These are phyloP conservation scores for Congeria kusceri DNA, from an alignment of 2,888 invertebrate species.

Conservation along the genomic window DNA sequence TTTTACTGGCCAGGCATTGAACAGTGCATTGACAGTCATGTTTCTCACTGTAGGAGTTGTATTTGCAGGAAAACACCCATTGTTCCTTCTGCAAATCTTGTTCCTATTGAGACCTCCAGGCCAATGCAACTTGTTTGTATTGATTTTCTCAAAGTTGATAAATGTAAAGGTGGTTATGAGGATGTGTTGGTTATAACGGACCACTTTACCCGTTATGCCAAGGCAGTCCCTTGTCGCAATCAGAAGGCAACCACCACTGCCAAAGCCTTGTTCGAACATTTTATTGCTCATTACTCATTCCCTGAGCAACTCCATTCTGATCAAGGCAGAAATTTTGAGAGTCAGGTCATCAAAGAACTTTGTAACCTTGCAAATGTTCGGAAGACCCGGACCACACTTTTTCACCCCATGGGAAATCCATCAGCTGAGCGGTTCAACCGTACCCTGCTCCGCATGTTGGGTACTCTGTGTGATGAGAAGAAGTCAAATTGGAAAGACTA, in stretches of 20 bases:
- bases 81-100: conserved; percentile 15
- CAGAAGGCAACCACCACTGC: no score
- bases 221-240: no score
- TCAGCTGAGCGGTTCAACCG: conserved; percentile 42
- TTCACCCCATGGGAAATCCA: conserved; percentile 50
- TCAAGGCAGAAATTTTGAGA: conserved; percentile 50
- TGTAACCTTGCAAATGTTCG: conserved; percentile 27
- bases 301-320: conserved; percentile 42
- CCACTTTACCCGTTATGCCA: conserved; percentile 41
- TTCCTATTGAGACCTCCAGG: conserved; percentile 28
- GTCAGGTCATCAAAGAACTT: conserved; percentile 30
- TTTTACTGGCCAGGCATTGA: conserved; percentile 50
- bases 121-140: conserved; percentile 45
- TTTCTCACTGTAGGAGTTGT: conserved; percentile 15
- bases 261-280: conserved; percentile 25
- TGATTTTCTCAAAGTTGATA: conserved; percentile 24
- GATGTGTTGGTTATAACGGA: conserved; percentile 33
- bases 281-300: conserved; percentile 37
- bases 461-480: conserved; percentile 21
- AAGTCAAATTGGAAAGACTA: conserved; percentile 44
- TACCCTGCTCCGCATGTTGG: conserved; percentile 34
- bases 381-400: conserved; percentile 43
- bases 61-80: conserved; percentile 17
- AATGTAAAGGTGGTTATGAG: conserved; percentile 24
- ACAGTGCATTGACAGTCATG: conserved; percentile 1